A percentile compares a stretch with the other conserved stretches of the same genome.
Evolutionary conservation across 2,113 vertebrate species (phyloP).

Genomic region (Mystacornis crossleyi): DNA sequence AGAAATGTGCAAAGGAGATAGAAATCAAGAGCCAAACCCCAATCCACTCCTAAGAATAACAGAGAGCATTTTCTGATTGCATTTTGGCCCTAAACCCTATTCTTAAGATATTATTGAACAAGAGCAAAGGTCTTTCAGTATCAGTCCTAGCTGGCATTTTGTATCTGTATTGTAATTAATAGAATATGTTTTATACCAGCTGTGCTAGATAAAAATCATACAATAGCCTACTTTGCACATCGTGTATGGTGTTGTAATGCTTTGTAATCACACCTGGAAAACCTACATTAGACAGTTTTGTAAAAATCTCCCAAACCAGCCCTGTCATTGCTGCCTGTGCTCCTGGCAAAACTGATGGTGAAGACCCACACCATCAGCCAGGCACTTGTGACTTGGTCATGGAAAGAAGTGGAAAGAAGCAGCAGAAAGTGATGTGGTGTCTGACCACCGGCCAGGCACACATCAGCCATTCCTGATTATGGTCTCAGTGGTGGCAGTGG

Average conservation of each 20-base stretch:
- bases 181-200: background rate
- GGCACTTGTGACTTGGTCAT: background rate
- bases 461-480: background rate
- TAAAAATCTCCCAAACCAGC: background rate
- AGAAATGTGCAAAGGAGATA: background rate
- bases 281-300: background rate
- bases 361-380: background rate
- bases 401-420: background rate
- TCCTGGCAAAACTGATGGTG: background rate
- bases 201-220: background rate
- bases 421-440: background rate
- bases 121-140: background rate
- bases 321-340: background rate
- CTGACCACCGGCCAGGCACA: background rate
- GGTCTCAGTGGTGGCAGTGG: background rate
- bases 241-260: background rate
- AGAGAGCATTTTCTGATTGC: background rate
- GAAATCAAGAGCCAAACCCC: background rate
- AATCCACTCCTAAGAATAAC: background rate
- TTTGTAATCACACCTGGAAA: background rate
- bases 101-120: background rate
- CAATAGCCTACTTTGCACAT: background rate
- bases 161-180: background rate
- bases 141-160: background rate
- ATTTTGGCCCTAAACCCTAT: background rate